Conservation (phyloP, 2,113 vertebrate genomes). For the Etheostoma spectabile region DNA sequence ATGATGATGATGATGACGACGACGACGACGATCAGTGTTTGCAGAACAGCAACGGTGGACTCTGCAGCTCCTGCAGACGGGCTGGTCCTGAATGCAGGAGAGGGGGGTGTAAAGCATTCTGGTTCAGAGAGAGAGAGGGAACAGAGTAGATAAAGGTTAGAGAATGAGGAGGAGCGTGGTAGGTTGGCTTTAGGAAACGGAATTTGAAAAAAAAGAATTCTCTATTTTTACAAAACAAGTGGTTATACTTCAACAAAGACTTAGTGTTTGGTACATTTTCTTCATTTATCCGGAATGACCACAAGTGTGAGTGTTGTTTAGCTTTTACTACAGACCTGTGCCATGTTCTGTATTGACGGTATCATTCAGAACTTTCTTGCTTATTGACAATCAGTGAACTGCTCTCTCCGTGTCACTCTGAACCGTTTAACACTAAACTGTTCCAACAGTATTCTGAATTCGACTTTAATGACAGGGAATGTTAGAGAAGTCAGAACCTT, state of each 20-base stretch:
- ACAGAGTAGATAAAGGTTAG: neutral
- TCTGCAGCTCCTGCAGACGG: slow-evolving; percentile 84
- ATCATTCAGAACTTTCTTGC: slow-evolving; percentile 44
- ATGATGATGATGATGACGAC: slow-evolving; percentile 37
- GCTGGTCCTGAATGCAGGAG: slow-evolving; percentile 89
- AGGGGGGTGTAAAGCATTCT: neutral
- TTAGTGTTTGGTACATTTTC: slow-evolving; percentile 61
- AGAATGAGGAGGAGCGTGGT: slow-evolving; percentile 48
- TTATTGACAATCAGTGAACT: slow-evolving; percentile 78
- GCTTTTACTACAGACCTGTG: slow-evolving; percentile 41
- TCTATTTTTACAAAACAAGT: slow-evolving; percentile 50
- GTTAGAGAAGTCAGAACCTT: slow-evolving; percentile 14
- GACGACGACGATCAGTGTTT: slow-evolving; percentile 84
- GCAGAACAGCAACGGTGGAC: slow-evolving; percentile 37
- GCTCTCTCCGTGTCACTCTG: slow-evolving; percentile 29
- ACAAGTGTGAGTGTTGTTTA: slow-evolving; percentile 45
- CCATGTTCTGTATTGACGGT: slow-evolving; percentile 31
- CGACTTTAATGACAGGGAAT: neutral
- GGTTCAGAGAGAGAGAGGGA: slow-evolving; percentile 19
- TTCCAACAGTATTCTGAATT: slow-evolving; percentile 61
- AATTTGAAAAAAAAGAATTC: slow-evolving; percentile 27
- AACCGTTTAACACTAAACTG: slow-evolving; percentile 44
- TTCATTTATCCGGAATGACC: slow-evolving; percentile 65
- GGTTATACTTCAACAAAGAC: slow-evolving; percentile 48
- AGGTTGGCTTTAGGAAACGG: slow-evolving; percentile 55